Evolutionary conservation across 2,797 vertebrate genomes (phyloP), one percentile per base, ranked within the genome.

Genomic region (Selene dorsalis): DNA sequence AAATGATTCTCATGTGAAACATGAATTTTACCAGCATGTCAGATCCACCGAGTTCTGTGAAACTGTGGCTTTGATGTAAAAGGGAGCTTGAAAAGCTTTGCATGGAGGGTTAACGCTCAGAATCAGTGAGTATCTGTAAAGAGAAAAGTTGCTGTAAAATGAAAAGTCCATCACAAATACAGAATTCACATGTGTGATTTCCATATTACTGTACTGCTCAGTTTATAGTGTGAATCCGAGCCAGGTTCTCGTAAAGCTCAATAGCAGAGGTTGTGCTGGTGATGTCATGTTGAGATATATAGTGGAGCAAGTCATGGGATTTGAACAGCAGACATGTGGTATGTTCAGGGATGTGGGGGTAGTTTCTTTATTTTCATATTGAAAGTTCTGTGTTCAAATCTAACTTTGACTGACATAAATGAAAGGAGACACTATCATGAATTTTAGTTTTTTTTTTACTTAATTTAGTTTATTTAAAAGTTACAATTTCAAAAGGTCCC

Each of bases 21-120:
- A 80, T 60, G 73, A 69, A 75, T 71, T 82, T 72, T 64, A 80
- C 77, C 78, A 88, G 87, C 88, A 89, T 86, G 77, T 79, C 47
- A 52, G 57, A 68, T 63, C 48, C 78, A 73, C 77, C 82, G 80
- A 82, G 85, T 87, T 68, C 80, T 71, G 73, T 75, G 53, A 81
- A 73, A 71, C 39, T 83, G 47, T 68, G 48, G 39, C 52, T 76
- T 82, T 55, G 69, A 74, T 81, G 59, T 75, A 66, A 53, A 20
- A 50, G 59, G 20, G 50, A 77, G 55, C 52, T 59, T 62, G n/a
- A 61, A 57, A 57, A 52, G 47, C 43, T 71, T 59, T 9, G n/a
- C 60, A 1, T 10, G 38, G 20, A 63, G 70, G 59, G 28, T 3
- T 60, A 30, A 55, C 62, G 60, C 68, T 69, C 73, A 53, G 70